Evolutionary conservation across 2,888 invertebrate genomes (phyloP), one percentile per base, ranked within the genome.

Genomic region (Acleris emargana): DNA sequence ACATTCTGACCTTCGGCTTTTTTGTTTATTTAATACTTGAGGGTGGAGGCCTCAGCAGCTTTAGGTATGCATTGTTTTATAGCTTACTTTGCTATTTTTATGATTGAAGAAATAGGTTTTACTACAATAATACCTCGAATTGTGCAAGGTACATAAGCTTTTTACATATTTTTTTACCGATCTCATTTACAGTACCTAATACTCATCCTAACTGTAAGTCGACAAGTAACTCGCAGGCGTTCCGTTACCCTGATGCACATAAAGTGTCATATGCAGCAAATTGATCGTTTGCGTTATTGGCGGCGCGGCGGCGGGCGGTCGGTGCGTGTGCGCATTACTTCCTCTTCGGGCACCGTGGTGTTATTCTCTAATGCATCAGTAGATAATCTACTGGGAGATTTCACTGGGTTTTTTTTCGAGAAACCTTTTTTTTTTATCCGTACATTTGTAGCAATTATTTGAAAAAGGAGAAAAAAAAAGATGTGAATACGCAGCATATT

Each of bases 301-400:
- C 42, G 54, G 54, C 42, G 42, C 43, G 22, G 55, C 45, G 68
- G 16, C 28, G 57, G n/a, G n/a, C n/a, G 25, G 67, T 62, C 71
- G 72, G 73, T 71, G 73, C 72, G 70, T 71, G 71, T 54, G 68
- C 74, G 72, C 72, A 75, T 78, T 79, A 82, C 82, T 88, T 86
- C 82, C 86, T 83, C 82, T 84, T 81, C 81, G 77, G 80, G 80
- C 72, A 74, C 78, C 49, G n/a, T 45, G 38, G 13, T 38, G 13
- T 38, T 38, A 38, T 38, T 38, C 38, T 4, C 13, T 38, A 38
- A 38, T 38, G 13, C 38, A 13, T 38, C 38, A 38, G 13, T 38
- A 38, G 38, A 38, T 38, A 13, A 32, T 38, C 38, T 38, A 32
- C 32, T 32, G 3, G 9, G 7, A 32, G 32, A 32, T 32, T 32